Evolutionary conservation across 53 echinoderm and acorn worm genomes (phyloP), one percentile per base, ranked within the genome.

Genomic region (Echinometra lucunter): DNA sequence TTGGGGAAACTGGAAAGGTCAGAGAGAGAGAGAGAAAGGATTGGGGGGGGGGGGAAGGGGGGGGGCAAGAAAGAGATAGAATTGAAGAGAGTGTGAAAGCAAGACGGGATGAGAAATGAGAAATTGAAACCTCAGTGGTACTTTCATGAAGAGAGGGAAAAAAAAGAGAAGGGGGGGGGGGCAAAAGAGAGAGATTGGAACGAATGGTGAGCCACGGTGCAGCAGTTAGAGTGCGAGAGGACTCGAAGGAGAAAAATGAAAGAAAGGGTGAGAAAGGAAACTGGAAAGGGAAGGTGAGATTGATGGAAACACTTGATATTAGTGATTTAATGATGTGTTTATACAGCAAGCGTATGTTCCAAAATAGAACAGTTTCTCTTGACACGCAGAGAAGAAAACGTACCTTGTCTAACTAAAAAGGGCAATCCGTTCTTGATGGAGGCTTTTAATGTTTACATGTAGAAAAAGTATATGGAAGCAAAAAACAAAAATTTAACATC

Each of bases 361-460:
- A 85, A 85, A 85, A 85, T 85, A 85, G 85, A 85, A 85, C 85
- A 53, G 12, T 85, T 45, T 10, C 12, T 19, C 40, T 78, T 38
- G 42, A 13, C 53, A 53, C 4, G 53, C 53, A 53, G 53, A 53
- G 53, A 53, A 53, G 53, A 53, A 53, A 53, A 53, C 53, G 4
- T 53, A 53, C 53, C 13, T n/a, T n/a, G n/a, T n/a, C n/a, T n/a
- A n/a, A n/a, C 23, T 27, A 25, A 2, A 63, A 21, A 25, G 63
- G 63, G 63, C 2, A 63, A 63, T 63, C 1, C 27, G 25, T 63
- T 25, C 4, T 60, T 60, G 18, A 60, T 18, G 4, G 23, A 27
- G 23, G 63, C 4, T 63, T 25, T 18, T 19, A 60, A 4, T 60
- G 60, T 60, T 63, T 25, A 63, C 9, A 63, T 25, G 25, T 25